A percentile compares a stretch with the other conserved stretches of the same genome.
Conservation (phyloP, 92 coral and sea anemone species). For the Palythoa heliodiscus region DNA sequence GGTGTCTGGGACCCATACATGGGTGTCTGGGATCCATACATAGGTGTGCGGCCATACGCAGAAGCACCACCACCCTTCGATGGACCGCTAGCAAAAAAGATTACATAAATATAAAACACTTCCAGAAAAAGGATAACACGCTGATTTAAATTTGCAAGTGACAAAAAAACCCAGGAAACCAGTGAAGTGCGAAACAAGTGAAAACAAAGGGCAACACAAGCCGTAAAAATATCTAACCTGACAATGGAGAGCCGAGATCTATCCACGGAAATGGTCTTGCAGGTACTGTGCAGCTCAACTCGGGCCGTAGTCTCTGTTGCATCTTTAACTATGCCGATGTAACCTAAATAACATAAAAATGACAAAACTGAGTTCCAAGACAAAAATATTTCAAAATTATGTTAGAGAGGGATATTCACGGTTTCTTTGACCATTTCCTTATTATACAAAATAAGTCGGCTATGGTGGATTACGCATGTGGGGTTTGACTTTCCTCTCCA, state of each 20-base stretch:
- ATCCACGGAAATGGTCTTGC: conserved; percentile 97
- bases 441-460: too few species aligned
- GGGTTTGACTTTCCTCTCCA: too few species aligned
- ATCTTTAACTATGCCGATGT: conserved; percentile 98
- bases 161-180: too few species aligned
- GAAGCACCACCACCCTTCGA: conserved; percentile 81
- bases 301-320: conserved; percentile 99
- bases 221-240: conserved; percentile 58
- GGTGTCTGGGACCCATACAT: conserved; percentile 99
- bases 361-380: not conserved
- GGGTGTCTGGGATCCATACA: conserved; percentile 98
- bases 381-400: too few species aligned
- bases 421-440: too few species aligned
- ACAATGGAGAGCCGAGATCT: conserved; percentile 79
- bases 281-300: conserved; percentile 96
- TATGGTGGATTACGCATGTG: too few species aligned
- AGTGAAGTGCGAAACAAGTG: too few species aligned
- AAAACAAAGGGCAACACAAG: too few species aligned
- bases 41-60: conserved; percentile 80
- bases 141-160: too few species aligned
- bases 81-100: conserved; percentile 67
- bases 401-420: too few species aligned
- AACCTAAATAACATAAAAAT: conserved; percentile 56
- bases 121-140: not conserved
- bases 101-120: not conserved